phyloP scores from a whole-genome alignment of 2,113 vertebrate genomes.

The Otis tarda region DNA sequence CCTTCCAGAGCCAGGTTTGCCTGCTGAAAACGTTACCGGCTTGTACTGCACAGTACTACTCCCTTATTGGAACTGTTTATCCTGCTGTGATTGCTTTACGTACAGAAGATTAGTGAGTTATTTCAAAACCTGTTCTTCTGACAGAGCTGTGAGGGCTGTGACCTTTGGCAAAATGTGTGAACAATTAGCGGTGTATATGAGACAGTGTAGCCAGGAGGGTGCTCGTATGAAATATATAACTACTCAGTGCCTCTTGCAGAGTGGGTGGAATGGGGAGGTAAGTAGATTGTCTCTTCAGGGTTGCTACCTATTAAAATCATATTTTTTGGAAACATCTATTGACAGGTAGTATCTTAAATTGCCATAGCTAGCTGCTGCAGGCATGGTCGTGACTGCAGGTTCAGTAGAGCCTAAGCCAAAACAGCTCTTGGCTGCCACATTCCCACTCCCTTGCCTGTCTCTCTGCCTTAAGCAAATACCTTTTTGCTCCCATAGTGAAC shows the following conservation, averaged over 20 bases:
- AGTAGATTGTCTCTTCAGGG: background rate
- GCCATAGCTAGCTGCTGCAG: background rate
- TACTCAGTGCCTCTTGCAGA: background rate
- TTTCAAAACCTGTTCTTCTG: slow-evolving; percentile 1
- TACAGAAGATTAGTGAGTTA: background rate
- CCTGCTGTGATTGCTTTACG: background rate
- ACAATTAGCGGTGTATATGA: background rate
- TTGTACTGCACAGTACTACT: background rate
- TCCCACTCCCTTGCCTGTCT: background rate
- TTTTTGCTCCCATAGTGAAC: background rate
- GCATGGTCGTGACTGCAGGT: background rate
- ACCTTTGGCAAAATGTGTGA: slow-evolving; percentile 20
- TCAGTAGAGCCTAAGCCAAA: background rate
- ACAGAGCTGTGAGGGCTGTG: background rate
- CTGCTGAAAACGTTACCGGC: background rate
- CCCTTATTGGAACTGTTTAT: background rate
- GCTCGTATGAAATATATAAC: background rate
- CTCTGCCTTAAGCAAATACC: background rate
- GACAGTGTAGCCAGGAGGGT: background rate
- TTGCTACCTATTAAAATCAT: background rate
- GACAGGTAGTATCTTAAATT: background rate
- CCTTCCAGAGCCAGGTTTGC: background rate
- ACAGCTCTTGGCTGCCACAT: background rate
- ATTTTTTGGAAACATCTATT: background rate
- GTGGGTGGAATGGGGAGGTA: background rate